Conservation (phyloP, 2,888 invertebrate genomes). For the Archaeoteleia sp. region DNA sequence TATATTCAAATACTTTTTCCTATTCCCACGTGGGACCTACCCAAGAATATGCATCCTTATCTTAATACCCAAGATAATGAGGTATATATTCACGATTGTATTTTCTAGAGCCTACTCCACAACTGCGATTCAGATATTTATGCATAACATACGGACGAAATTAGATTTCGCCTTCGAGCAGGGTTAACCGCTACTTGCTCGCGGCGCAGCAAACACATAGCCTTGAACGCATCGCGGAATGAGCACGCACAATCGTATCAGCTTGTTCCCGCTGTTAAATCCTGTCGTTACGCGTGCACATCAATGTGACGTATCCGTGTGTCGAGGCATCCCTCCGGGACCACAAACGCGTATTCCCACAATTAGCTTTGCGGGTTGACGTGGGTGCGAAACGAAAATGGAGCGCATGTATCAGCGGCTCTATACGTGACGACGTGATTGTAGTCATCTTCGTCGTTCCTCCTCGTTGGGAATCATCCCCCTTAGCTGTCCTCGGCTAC, state of each 20-base stretch:
- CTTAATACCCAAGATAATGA: no score
- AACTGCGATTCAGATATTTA: conserved; percentile 7
- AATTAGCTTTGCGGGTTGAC: conserved; percentile 52
- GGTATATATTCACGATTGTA: no score
- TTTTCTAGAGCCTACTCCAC: background rate
- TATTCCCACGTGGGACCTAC: no score
- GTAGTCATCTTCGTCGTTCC: conserved; percentile 26
- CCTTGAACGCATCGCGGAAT: conserved; percentile 14
- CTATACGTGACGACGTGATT: conserved; percentile 64
- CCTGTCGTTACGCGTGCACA: conserved; percentile 6
- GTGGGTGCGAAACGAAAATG: conserved; percentile 35
- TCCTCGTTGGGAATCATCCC: conserved; percentile 19
- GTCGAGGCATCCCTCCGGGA: conserved; percentile 42
- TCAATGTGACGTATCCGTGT: conserved; percentile 10
- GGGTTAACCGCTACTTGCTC: no score
- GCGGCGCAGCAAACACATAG: no score
- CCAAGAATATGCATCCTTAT: no score
- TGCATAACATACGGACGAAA: conserved; percentile 24
- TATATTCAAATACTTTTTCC: no score
- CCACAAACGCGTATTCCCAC: conserved; percentile 42
- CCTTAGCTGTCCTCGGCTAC: conserved; percentile 4
- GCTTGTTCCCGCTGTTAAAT: conserved; percentile 31
- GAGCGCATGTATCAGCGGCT: conserved; percentile 64
- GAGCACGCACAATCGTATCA: conserved; percentile 33
- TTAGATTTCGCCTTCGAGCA: conserved; percentile 12